phyloP scores from a whole-genome alignment of 1,140 invertebrate species.

The Anagrus nilaparvatae region DNA sequence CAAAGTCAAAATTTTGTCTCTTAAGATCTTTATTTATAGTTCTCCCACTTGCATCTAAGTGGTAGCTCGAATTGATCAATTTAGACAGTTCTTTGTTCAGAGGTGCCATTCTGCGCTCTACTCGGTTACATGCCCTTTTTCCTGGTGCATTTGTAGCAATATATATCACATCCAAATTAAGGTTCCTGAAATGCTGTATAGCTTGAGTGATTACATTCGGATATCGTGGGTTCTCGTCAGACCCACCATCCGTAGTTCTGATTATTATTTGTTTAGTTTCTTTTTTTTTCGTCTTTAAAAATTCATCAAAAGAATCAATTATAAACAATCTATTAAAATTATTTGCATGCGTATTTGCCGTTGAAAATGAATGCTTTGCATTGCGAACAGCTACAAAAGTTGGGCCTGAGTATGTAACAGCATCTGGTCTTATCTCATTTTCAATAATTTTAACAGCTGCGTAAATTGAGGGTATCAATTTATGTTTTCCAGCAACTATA shows the following conservation, averaged over 20 bases:
- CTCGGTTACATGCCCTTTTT: not conserved
- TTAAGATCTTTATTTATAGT: conserved; percentile 29
- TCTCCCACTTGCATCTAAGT: conserved; percentile 27
- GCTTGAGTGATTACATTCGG: not conserved
- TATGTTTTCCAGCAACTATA: conserved; percentile 30
- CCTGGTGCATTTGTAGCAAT: not conserved
- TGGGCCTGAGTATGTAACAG: conserved; percentile 31
- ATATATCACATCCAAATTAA: not conserved
- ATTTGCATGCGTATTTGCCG: conserved; percentile 5
- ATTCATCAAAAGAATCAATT: not conserved
- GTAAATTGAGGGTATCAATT: conserved; percentile 10
- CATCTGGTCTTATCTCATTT: conserved; percentile 12
- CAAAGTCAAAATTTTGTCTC: conserved; percentile 25
- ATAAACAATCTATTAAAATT: not conserved
- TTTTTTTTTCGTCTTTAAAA: not conserved
- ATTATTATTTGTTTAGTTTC: not conserved
- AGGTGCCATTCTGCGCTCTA: not conserved
- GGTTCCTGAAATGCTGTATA: not conserved
- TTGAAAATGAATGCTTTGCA: conserved; percentile 24
- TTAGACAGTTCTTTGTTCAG: not conserved
- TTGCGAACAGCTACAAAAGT: conserved; percentile 31
- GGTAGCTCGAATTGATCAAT: no score
- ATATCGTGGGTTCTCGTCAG: not conserved
- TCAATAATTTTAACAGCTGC: not conserved
- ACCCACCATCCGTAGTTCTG: not conserved